These are phyloP conservation scores for Triplophysa yarkandensis DNA, from an alignment of 2,797 vertebrate genomes.

Conservation along the genomic window DNA sequence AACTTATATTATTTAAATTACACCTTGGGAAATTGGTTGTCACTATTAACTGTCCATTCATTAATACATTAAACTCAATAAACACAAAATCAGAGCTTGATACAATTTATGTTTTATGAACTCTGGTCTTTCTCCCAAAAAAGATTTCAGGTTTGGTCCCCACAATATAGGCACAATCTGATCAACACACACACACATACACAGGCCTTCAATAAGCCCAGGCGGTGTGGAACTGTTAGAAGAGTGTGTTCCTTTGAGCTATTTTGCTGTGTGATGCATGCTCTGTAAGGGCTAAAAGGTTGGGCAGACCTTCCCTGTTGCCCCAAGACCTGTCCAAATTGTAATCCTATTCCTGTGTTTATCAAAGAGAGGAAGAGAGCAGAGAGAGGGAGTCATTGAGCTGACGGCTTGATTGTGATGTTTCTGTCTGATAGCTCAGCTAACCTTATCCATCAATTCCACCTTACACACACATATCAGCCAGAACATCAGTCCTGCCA, in stretches of 20 bases:
- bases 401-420: slow-evolving; percentile 85
- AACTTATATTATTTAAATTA: too few relatives aligned
- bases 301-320: slow-evolving; percentile 70
- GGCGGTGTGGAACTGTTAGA: slow-evolving; percentile 14
- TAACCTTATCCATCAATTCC: slow-evolving; percentile 87
- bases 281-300: slow-evolving; percentile 66
- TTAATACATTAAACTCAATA: too few relatives aligned
- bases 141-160: neutral
- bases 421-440: slow-evolving; percentile 82
- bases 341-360: slow-evolving; percentile 87
- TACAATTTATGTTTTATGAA: too few relatives aligned
- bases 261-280: slow-evolving; percentile 34
- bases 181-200: slow-evolving; percentile 40
- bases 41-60: too few relatives aligned
- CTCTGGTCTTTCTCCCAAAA: too few relatives aligned
- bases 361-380: slow-evolving; percentile 78
- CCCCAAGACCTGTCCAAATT: slow-evolving; percentile 80
- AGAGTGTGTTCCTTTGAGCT: slow-evolving; percentile 39
- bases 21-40: too few relatives aligned
- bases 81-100: too few relatives aligned
- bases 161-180: neutral
- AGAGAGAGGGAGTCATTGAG: slow-evolving; percentile 67
- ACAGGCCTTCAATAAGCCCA: neutral
- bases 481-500: slow-evolving; percentile 36
- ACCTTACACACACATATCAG: slow-evolving; percentile 64